A percentile compares a stretch with the other conserved stretches of the same genome.
These are phyloP conservation scores for Zelostemma sp. DNA, from an alignment of 1,140 invertebrate genomes.

Conservation along the genomic window DNA sequence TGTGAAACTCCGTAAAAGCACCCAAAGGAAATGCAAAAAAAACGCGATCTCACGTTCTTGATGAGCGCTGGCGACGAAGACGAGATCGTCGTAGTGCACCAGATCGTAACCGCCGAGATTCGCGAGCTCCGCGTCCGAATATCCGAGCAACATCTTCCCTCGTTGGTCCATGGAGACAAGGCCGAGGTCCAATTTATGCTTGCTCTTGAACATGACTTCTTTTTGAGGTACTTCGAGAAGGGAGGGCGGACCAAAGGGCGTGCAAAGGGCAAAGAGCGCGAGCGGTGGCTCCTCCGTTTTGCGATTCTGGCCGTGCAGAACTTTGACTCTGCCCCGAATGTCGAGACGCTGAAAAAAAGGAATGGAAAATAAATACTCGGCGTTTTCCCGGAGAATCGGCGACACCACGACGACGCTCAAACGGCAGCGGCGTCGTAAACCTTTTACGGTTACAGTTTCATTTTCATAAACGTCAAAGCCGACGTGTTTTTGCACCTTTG, in stretches of 20 bases:
- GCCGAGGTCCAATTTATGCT: constrained; percentile 97
- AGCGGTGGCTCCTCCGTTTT: constrained; percentile 94
- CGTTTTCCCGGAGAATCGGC: constrained; percentile 5
- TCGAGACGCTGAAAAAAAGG: constrained; percentile 88
- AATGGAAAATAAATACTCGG: constrained; percentile 21
- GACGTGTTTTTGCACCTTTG: constrained; percentile 57
- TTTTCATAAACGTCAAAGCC: constrained; percentile 69
- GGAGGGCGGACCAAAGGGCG: constrained; percentile 96
- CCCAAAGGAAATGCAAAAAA: constrained; percentile 14
- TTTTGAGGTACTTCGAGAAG: constrained; percentile 90
- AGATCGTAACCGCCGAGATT: constrained; percentile 96
- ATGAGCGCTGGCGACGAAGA: constrained; percentile 98
- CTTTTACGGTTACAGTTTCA: constrained; percentile 71
- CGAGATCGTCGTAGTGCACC: constrained; percentile 96
- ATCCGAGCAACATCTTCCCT: constrained; percentile 94
- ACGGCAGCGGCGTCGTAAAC: constrained; percentile 57
- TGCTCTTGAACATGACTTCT: constrained; percentile 99
- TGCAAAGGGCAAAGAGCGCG: constrained; percentile 96
- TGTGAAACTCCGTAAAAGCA: constrained; percentile 1
- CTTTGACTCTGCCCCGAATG: constrained; percentile 95
- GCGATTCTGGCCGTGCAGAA: constrained; percentile 95
- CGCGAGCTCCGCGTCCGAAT: constrained; percentile 90
- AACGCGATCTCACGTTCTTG: constrained; percentile 99
- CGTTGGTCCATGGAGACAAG: constrained; percentile 98
- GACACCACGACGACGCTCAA: constrained; percentile 17